Conservation (phyloP, 2,888 invertebrate genomes). For the Erebia ligea region DNA sequence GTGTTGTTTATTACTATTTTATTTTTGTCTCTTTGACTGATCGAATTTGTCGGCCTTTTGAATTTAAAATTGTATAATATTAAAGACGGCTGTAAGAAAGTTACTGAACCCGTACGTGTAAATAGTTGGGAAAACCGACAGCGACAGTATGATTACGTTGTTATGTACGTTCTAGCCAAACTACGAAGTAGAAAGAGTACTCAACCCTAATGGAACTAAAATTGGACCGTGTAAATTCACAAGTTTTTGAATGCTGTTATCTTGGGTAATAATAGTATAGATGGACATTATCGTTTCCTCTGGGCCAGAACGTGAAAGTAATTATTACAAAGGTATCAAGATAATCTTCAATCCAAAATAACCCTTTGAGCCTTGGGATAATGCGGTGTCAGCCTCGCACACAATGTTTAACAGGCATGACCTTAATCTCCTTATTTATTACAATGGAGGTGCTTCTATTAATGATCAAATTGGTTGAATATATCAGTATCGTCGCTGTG, state of each 20-base stretch:
- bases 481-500: no score
- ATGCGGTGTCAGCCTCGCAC: no score
- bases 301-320: no score
- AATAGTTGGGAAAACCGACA: background rate
- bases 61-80: background rate
- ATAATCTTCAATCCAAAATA: no score
- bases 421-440: no score
- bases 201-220: slow-evolving; percentile 2
- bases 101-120: background rate
- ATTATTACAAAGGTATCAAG: no score
- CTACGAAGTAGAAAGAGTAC: background rate
- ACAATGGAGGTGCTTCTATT: no score
- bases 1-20: slow-evolving; percentile 14
- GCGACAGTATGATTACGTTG: background rate
- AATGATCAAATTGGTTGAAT: no score
- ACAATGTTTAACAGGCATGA: no score
- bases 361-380: no score
- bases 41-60: background rate
- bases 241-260: background rate
- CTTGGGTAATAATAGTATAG: no score
- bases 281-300: no score
- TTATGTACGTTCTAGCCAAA: background rate
- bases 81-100: background rate
- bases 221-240: background rate
- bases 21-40: background rate